These are phyloP conservation scores for Drosophila bifasciata DNA, from an alignment of 1,140 invertebrate species.

Conservation along the genomic window DNA sequence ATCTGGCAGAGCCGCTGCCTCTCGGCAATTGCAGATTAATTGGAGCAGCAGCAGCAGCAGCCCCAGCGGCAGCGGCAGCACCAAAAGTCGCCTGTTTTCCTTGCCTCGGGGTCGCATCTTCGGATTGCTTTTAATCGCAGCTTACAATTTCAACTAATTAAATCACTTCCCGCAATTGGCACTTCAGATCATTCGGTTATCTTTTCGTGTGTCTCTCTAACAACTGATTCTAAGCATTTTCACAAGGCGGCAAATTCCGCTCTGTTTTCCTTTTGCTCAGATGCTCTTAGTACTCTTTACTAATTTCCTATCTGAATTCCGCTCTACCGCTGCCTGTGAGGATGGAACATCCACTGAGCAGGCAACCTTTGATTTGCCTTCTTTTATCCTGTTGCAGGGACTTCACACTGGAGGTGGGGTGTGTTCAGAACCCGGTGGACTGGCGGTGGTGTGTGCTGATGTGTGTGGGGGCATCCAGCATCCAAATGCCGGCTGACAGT, in stretches of 20 bases:
- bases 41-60: constrained; percentile 52
- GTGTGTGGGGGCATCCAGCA: constrained; percentile 37
- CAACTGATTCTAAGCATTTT: constrained; percentile 37
- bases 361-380: constrained; percentile 25
- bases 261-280: constrained; percentile 25
- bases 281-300: background rate
- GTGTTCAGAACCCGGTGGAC: background rate
- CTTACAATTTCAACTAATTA: constrained; percentile 7
- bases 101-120: constrained; percentile 43
- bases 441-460: constrained; percentile 8
- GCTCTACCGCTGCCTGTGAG: constrained; percentile 35
- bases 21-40: constrained; percentile 29
- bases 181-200: background rate
- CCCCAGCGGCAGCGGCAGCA: constrained; percentile 37
- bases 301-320: background rate
- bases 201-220: constrained; percentile 5
- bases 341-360: constrained; percentile 71
- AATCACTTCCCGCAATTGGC: constrained; percentile 21
- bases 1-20: constrained; percentile 61
- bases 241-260: constrained; percentile 24
- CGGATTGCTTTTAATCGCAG: constrained; percentile 7
- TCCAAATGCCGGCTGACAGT: constrained; percentile 74
- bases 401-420: background rate
- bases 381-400: constrained; percentile 72
- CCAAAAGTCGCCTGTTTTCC: constrained; percentile 18